Evolutionary conservation across 2,888 invertebrate genomes (phyloP), one percentile per base, ranked within the genome.

Genomic region (Heliconius aoede): DNA sequence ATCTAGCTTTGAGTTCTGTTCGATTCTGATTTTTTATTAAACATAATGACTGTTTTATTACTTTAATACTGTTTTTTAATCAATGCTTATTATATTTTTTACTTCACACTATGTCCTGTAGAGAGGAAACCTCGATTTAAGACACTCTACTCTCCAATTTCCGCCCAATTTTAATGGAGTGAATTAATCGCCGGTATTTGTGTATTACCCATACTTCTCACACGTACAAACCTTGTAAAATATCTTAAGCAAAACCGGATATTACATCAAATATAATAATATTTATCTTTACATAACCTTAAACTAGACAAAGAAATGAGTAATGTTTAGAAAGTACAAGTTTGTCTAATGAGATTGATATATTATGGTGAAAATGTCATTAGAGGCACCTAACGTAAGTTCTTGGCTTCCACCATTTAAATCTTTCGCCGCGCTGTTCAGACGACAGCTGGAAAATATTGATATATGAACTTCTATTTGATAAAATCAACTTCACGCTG

Each of bases 361-460:
- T 51, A 46, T 32, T 46, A 64, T 46, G 74, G 64, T 40, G 67
- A 74, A 74, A 67, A 68, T 67, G 74, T 28, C 74, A 60, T 74
- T 68, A 68, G 36, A 61, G 24, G 60, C 67, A 74, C 73, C 68
- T 65, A 26, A 73, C 30, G 30, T 75, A 69, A 60, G 24, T 21
- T 40, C 68, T 69, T 55, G 61, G 32, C 60, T 71, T 55, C 36
- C 24, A 75, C 55, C 13, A 69, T 75, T 75, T 62, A 3, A 36
- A 9, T 69, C 62, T 55, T 71, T 71, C 62, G 69, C 26, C 18
- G 21, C 26, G 5, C 7, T 15, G 26, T 26, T 26, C 7, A 60
- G 0, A 18, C 7, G 40, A 26, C 26, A 67, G 8, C 40, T 40
- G 65, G 65, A 65, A 65, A 9, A 67, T 67, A 15, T 26, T 40